These are phyloP conservation scores for Pangasius krempfi DNA, from an alignment of 2,797 vertebrate genomes.

Conservation along the genomic window DNA sequence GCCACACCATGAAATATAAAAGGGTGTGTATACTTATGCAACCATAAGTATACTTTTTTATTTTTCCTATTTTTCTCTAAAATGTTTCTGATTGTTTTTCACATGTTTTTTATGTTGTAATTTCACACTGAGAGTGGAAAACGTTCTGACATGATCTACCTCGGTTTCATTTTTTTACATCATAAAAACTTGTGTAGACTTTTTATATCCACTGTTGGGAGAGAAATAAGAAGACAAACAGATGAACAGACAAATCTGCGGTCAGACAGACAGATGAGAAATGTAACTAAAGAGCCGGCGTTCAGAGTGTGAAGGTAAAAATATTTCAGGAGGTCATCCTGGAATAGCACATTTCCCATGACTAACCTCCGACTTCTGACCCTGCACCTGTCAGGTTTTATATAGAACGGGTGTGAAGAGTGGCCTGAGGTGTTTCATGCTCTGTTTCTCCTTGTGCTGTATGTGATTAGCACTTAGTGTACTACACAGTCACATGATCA, in stretches of 20 bases:
- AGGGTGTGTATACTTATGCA: no score
- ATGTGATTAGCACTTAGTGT: background rate
- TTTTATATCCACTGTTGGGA: background rate
- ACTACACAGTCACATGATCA: no score
- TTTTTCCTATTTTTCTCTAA: no score
- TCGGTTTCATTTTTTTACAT: no score
- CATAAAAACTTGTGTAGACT: no score
- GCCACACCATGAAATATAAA: no score
- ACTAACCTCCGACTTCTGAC: constrained; percentile 2
- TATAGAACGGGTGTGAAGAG: background rate
- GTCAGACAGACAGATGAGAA: background rate
- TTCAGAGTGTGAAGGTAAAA: constrained; percentile 1
- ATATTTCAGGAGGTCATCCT: constrained; percentile 1
- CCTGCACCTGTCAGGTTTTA: constrained; percentile 14
- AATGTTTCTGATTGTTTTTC: no score
- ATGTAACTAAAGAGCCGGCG: background rate
- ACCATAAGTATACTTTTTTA: no score
- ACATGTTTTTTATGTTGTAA: no score
- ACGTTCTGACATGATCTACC: no score
- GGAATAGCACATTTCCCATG: background rate
- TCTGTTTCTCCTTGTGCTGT: background rate
- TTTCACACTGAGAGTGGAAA: no score
- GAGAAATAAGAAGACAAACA: background rate
- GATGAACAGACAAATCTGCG: constrained; percentile 1
- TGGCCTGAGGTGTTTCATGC: background rate